Evolutionary conservation across 2,888 invertebrate genomes (phyloP).

Genomic region (Sesamia inferens): DNA sequence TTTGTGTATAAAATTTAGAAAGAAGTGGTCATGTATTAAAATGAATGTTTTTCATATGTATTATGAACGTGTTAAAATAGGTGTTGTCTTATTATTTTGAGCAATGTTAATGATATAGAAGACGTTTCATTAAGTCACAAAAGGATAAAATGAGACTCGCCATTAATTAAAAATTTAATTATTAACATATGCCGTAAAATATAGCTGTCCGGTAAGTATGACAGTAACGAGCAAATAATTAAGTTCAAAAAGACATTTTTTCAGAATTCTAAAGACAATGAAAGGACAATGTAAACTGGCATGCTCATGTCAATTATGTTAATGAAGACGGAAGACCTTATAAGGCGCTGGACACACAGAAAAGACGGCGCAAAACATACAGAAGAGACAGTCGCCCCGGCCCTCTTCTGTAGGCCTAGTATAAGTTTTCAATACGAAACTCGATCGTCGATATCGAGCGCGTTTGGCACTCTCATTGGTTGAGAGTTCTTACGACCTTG

Average conservation of each 20-base stretch:
- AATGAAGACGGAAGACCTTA: background rate
- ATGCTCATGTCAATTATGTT: background rate
- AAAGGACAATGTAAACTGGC: background rate
- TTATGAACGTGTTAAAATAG: background rate
- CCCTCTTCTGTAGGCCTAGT: no score
- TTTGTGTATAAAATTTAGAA: background rate
- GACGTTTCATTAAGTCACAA: constrained; percentile 61
- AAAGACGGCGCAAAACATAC: no score
- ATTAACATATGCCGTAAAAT: constrained; percentile 31
- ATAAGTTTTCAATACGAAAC: no score
- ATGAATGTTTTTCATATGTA: background rate
- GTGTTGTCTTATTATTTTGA: constrained; percentile 48
- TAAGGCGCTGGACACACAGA: background rate
- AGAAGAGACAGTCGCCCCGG: no score
- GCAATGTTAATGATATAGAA: constrained; percentile 63
- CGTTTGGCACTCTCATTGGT: no score
- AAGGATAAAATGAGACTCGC: constrained; percentile 47
- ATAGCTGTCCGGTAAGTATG: constrained; percentile 6
- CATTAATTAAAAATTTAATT: constrained; percentile 55
- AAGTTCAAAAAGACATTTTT: constrained; percentile 15
- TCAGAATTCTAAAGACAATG: background rate
- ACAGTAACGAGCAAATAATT: constrained; percentile 9
- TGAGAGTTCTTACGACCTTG: no score
- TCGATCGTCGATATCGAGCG: no score
- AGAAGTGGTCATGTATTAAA: background rate